A percentile compares a stretch with the other conserved stretches of the same genome.
phyloP scores from a whole-genome alignment of 2,113 vertebrate species.

The Sapayoa aenigma region DNA sequence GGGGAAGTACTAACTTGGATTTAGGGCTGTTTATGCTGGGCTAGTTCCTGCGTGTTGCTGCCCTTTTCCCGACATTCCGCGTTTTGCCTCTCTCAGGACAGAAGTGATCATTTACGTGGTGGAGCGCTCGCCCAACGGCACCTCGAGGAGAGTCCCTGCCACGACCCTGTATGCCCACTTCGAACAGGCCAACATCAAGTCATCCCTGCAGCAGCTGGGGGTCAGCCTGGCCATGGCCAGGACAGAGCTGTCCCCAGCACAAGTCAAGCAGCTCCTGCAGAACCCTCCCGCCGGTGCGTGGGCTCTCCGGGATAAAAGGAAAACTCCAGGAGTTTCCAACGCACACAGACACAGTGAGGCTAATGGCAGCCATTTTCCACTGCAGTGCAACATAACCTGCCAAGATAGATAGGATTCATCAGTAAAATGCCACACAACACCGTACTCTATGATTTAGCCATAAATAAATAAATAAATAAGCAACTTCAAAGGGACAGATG shows the following conservation, averaged over 20 bases:
- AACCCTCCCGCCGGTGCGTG: slow-evolving; percentile 88
- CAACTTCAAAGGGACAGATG: neutral
- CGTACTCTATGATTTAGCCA: neutral
- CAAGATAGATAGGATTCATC: neutral
- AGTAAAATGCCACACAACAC: neutral
- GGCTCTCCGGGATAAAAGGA: neutral
- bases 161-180: slow-evolving; percentile 82
- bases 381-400: neutral
- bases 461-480: too few relatives aligned
- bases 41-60: rapidly evolving
- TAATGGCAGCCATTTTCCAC: neutral
- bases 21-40: neutral
- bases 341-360: too few relatives aligned
- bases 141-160: slow-evolving; percentile 88
- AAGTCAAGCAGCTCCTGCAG: slow-evolving; percentile 93
- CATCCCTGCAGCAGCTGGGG: slow-evolving; percentile 86
- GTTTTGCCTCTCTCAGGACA: slow-evolving; percentile 74
- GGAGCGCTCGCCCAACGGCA: slow-evolving; percentile 93
- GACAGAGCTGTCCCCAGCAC: slow-evolving; percentile 88
- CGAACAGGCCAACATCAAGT: slow-evolving; percentile 88
- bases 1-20: neutral
- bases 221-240: slow-evolving; percentile 86
- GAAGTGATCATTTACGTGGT: slow-evolving; percentile 94
- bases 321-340: too few relatives aligned
- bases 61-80: rapidly evolving